Conservation (phyloP, 2,113 vertebrate species). For the Pangasianodon hypophthalmus region DNA sequence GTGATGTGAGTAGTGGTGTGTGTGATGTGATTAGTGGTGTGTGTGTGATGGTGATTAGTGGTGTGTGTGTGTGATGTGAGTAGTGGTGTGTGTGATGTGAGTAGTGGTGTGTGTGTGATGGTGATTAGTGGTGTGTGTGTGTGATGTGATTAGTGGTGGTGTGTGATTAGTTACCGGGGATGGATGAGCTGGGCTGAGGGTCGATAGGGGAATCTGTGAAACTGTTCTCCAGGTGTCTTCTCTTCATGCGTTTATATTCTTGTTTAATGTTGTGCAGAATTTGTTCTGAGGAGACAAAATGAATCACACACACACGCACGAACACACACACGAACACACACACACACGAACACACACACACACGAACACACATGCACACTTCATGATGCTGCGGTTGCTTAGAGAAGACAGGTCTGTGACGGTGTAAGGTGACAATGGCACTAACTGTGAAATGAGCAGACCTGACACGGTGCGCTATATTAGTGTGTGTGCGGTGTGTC, state of each 20-base stretch:
- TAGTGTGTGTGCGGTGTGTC: neutral
- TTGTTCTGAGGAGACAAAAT: conserved; percentile 81
- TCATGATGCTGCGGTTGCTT: too few species aligned
- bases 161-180: conserved; percentile 53
- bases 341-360: too few species aligned
- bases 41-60: neutral
- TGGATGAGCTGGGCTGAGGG: conserved; percentile 84
- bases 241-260: conserved; percentile 98
- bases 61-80: neutral
- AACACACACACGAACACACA: too few species aligned
- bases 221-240: conserved; percentile 93
- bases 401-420: too few species aligned
- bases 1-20: neutral
- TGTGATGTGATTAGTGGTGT: neutral
- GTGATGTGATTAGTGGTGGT: neutral
- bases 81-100: neutral
- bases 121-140: neutral
- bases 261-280: conserved; percentile 99
- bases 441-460: neutral
- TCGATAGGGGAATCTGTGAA: conserved; percentile 89
- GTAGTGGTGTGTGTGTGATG: neutral
- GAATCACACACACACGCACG: neutral
- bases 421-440: too few species aligned
- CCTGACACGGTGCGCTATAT: neutral
- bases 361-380: too few species aligned